These are phyloP conservation scores for Itoplectis maculator DNA, from an alignment of 2,888 invertebrate species.

Conservation along the genomic window DNA sequence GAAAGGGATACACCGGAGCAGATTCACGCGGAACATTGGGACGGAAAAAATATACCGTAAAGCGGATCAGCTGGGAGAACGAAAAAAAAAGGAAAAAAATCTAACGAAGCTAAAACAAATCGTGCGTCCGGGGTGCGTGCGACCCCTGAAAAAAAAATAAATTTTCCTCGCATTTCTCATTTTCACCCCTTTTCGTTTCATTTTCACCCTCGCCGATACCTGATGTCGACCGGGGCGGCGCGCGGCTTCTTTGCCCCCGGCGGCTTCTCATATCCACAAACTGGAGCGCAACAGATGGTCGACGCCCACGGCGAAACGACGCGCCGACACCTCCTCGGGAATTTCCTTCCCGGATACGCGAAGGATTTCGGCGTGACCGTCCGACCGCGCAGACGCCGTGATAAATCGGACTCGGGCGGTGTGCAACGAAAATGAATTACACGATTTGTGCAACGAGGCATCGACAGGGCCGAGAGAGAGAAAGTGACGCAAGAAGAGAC, in stretches of 20 bases:
- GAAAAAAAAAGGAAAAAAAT: slow-evolving; percentile 28
- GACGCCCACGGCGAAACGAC: slow-evolving; percentile 42
- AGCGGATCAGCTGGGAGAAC: background rate
- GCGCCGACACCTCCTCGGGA: slow-evolving; percentile 51
- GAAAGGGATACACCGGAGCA: slow-evolving; percentile 3
- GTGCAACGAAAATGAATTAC: slow-evolving; percentile 23
- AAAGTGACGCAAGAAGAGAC: background rate
- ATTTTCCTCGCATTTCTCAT: slow-evolving; percentile 43
- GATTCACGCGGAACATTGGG: slow-evolving; percentile 16
- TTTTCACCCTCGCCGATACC: slow-evolving; percentile 23
- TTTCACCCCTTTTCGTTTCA: slow-evolving; percentile 59
- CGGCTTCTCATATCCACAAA: slow-evolving; percentile 51
- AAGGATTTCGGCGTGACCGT: slow-evolving; percentile 31
- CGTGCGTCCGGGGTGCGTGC: slow-evolving; percentile 2
- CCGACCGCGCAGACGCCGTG: slow-evolving; percentile 7
- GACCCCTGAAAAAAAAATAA: slow-evolving; percentile 24
- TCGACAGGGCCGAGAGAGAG: background rate
- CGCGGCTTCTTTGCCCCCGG: slow-evolving; percentile 48
- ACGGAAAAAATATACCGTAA: slow-evolving; percentile 22
- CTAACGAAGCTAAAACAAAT: slow-evolving; percentile 36
- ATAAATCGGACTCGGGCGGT: slow-evolving; percentile 14
- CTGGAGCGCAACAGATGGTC: slow-evolving; percentile 63
- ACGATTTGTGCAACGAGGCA: slow-evolving; percentile 1
- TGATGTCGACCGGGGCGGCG: background rate
- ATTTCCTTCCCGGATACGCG: slow-evolving; percentile 58